These are phyloP conservation scores for Apostichopus parvimensis DNA, from an alignment of 35 echinoderm and acorn worm genomes.

Conservation along the genomic window DNA sequence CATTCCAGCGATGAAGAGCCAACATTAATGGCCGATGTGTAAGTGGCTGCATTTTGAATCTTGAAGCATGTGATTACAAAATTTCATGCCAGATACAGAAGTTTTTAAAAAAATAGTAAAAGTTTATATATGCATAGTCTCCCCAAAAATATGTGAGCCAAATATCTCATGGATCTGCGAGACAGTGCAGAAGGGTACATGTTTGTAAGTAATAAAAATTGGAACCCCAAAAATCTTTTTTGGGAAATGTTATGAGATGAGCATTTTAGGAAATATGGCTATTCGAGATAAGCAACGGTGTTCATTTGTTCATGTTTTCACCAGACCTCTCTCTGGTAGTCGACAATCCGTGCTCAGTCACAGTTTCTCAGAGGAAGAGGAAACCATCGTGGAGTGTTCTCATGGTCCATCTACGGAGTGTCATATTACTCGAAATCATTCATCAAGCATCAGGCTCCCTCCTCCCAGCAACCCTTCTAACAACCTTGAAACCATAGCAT, in stretches of 20 bases:
- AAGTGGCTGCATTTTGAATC: background rate
- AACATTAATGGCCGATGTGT: slow-evolving; percentile 60
- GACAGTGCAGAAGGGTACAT: too few species aligned
- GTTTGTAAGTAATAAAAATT: too few species aligned
- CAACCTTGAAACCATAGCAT: slow-evolving; percentile 60
- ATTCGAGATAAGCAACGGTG: too few species aligned
- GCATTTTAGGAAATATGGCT: too few species aligned
- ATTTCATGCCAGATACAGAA: too few species aligned
- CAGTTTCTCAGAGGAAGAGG: slow-evolving; percentile 67
- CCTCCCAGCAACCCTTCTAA: slow-evolving; percentile 29
- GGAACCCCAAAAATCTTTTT: too few species aligned
- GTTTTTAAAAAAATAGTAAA: too few species aligned
- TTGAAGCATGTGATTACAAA: too few species aligned
- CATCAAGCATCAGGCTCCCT: slow-evolving; percentile 41
- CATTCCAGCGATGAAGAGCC: slow-evolving; percentile 83
- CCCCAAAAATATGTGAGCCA: too few species aligned
- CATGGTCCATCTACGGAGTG: slow-evolving; percentile 53
- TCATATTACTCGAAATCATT: slow-evolving; percentile 41
- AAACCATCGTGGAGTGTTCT: slow-evolving; percentile 64
- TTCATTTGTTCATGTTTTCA: background rate
- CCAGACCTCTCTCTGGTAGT: slow-evolving; percentile 57
- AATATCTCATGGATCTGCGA: too few species aligned
- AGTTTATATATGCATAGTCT: too few species aligned
- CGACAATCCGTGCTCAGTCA: slow-evolving; percentile 61
- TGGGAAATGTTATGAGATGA: too few species aligned